Evolutionary conservation across 2,888 invertebrate species (phyloP), one percentile per base, ranked within the genome.

Genomic region (Therioaphis trifolii): DNA sequence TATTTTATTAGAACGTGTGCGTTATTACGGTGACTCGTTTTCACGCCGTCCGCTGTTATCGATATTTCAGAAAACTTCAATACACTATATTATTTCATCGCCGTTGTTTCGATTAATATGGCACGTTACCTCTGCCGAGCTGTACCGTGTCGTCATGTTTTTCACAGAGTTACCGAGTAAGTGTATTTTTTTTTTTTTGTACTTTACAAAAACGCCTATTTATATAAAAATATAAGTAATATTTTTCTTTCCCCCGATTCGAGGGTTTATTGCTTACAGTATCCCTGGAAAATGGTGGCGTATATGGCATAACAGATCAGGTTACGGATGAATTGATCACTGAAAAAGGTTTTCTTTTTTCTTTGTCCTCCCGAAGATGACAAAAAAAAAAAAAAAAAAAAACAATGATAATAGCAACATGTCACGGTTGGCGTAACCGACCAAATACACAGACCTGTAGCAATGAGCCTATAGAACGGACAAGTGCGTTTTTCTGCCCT

Each of bases 361-460:
- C 29, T 76, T n/a, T 63, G 1, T 66, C 29, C 4, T 66, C 49
- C 21, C 29, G 24, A 15, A 29, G 5, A 35, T 35, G 21, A n/a
- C 1, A 76, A 61, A 61, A 40, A 24, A 24, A 29, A 49, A 29
- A 66, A 35, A 43, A 43, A 69, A 69, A 35, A 35, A 35, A 43
- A 61, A n/a, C 18, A 7, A n/a, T n/a, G n/a, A 63, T 49, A 63
- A 49, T 66, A 63, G 49, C 9, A 35, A 77, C 63, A 77, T 66
- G 63, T 21, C 29, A 77, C 21, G 27, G 76, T 46, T 21, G 46
- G 46, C n/a, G 46, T 46, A 76, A 76, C 76, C 15, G 0, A 66
- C 49, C 49, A 77, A 35, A 77, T 49, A 77, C 63, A 77, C 49
- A 77, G 61, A 61, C 43, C 27, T 46, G 43, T 66, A 35, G 29